Base-by-base conservation (phyloP, 1,140 invertebrate species). In the Papilio polytes region DNA sequence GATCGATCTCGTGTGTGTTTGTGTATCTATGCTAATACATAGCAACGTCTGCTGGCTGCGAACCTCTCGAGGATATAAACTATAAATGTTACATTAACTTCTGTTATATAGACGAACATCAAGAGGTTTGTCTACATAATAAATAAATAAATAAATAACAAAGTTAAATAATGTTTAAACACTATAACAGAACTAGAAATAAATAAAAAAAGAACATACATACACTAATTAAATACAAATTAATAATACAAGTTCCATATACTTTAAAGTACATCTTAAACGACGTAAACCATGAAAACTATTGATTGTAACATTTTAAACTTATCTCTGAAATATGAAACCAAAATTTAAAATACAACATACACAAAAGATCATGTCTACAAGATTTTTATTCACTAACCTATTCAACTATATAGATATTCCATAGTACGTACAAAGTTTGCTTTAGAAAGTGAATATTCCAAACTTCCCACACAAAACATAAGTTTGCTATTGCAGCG, bases 1-100 rank as follows among this genome's bases (percentile, higher is more conserved):
- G 53, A 84, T 82, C 80, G 83, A 82, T 77, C 81, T 80, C n/a
- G 22, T 78, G 73, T 12, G 18, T 56, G 53, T 56, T 56, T 70
- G 63, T 70, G 63, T 70, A 4, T 70, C 63, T 70, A 70, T 31
- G 63, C 26, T 36, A 70, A 70, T 70, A 70, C 26, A 36, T 15
- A 31, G 63, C 63, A 70, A 31, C 26, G 63, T 31, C 63, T 70
- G 26, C 63, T 15, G 26, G 12, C 26, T 26, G 22, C 59, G 22
- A 15, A 63, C 22, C 10, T 1, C 20, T 41, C 36, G 6, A 41
- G 3, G 36, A 41, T 41, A 41, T 41, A 41, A 41, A 41, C 13
- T 51, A 18, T 6, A 51, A 51, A 51, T 15, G 48, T 51, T 51
- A 51, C 13, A 51, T 15, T 51, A 15, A 51, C 4, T 51, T 51